Base-by-base conservation (phyloP, 1,140 invertebrate genomes). In the Pteromalus puparum region DNA sequence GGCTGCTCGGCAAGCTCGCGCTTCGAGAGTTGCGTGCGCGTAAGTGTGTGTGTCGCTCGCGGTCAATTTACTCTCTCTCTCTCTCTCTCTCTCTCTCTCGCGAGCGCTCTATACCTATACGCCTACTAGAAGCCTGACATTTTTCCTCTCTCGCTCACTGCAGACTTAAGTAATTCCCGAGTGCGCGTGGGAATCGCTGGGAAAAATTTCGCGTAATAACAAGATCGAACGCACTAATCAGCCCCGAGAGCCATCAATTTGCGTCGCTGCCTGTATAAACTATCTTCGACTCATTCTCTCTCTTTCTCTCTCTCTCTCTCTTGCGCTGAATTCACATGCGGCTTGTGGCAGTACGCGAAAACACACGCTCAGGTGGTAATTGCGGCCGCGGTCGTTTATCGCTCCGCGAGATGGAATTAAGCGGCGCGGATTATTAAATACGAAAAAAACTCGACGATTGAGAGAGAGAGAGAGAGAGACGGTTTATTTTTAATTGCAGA, bases 181-280 rank as follows among this genome's bases (percentile, higher is more conserved):
- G 46, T 28, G 73, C 12, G n/a, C 77, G 77, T 84, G 77, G 78
- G 77, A 84, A 80, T 80, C 24, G 70, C 15, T 30, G 48, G 46
- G 83, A 80, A 84, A 80, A 73, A 65, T 84, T 84, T 78, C 75
- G 46, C 42, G 38, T 83, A 83, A 83, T 83, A 83, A 78, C 65
- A 78, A 72, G 82, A 83, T 83, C 82, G 75, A 78, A 78, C 46
- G 82, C 67, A 74, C 75, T 78, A 78, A 83, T 77, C 82, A 78
- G 82, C 21, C 21, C 18, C 24, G 61, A 26, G 82, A 67, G 26
- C 6, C 81, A 48, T 67, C 73, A 76, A 76, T 76, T 82, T 76
- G 24, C 73, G 61, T 70, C 79, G 34, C 21, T 30, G 42, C 67
- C 38, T 28, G 34, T 53, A 65, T 65, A 75, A 74, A 74, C 70